Evolutionary conservation across 2,797 vertebrate genomes (phyloP).

Genomic region (Anguilla obscura): DNA sequence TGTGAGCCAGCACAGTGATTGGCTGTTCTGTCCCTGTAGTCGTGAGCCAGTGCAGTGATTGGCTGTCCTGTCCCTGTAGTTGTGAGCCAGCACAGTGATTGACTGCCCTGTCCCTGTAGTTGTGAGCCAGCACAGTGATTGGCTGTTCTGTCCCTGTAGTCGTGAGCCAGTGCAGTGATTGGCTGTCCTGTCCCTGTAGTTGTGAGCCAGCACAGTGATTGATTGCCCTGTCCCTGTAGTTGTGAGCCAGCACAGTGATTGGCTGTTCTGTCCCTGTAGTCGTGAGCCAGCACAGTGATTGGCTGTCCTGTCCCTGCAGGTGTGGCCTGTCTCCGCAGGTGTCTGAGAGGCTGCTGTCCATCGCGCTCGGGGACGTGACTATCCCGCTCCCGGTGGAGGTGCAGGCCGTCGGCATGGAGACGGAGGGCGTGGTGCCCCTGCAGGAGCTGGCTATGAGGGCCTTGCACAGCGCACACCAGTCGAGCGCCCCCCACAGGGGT

Average conservation of each 20-base stretch:
- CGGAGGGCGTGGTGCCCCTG: constrained; percentile 82
- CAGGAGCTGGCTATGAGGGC: constrained; percentile 89
- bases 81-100: background rate
- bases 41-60: background rate
- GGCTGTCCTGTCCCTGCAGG: constrained; percentile 64
- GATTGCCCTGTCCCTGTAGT: too few species aligned
- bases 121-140: background rate
- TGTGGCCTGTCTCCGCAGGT: constrained; percentile 81
- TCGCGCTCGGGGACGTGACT: constrained; percentile 74
- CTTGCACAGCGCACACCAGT: constrained; percentile 69
- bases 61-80: too few species aligned
- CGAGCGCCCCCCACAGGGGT: constrained; percentile 74
- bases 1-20: background rate
- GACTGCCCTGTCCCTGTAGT: background rate
- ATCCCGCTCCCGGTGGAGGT: constrained; percentile 88
- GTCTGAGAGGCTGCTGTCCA: constrained; percentile 75
- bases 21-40: constrained; percentile 37
- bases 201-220: background rate
- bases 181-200: background rate
- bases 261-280: background rate
- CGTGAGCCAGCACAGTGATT: background rate
- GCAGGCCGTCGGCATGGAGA: constrained; percentile 83
- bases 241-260: background rate
- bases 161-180: background rate
- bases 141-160: too few species aligned